A percentile compares a stretch with the other conserved stretches of the same genome.
These are phyloP conservation scores for Dasyprocta punctata DNA, from an alignment of 2,113 vertebrate genomes.

Conservation along the genomic window DNA sequence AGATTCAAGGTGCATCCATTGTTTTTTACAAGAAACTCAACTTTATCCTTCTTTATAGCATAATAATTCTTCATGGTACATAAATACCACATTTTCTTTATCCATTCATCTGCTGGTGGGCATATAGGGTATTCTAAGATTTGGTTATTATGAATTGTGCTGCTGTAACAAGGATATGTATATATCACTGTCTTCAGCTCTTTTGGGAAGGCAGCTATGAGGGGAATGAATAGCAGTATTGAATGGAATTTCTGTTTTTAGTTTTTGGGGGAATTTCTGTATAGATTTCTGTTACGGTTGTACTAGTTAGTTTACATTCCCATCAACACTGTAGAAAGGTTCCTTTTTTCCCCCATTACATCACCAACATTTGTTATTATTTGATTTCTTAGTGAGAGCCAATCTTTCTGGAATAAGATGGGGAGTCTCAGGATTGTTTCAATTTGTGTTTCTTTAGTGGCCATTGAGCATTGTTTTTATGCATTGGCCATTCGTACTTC, in stretches of 20 bases:
- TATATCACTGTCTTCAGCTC: background rate
- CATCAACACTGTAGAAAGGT: background rate
- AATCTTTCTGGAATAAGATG: background rate
- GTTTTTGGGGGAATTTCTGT: background rate
- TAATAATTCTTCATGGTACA: background rate
- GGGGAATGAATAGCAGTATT: background rate
- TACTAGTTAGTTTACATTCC: background rate
- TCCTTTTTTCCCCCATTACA: background rate
- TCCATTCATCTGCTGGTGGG: background rate
- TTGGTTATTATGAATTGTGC: background rate
- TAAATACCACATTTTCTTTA: background rate
- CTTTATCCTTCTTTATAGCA: background rate
- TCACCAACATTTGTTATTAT: background rate
- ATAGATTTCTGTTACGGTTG: background rate
- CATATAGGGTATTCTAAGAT: background rate
- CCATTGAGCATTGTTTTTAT: background rate
- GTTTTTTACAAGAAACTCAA: background rate
- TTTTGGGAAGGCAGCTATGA: background rate
- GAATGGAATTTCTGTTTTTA: background rate
- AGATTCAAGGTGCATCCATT: background rate
- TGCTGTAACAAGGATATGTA: background rate
- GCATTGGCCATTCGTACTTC: background rate
- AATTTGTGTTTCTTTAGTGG: background rate
- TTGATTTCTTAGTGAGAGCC: background rate
- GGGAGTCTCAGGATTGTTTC: background rate